A percentile compares a stretch with the other conserved stretches of the same genome.
Conservation (phyloP, 2,888 invertebrate genomes). For the Pseudeuparius sepicola region DNA sequence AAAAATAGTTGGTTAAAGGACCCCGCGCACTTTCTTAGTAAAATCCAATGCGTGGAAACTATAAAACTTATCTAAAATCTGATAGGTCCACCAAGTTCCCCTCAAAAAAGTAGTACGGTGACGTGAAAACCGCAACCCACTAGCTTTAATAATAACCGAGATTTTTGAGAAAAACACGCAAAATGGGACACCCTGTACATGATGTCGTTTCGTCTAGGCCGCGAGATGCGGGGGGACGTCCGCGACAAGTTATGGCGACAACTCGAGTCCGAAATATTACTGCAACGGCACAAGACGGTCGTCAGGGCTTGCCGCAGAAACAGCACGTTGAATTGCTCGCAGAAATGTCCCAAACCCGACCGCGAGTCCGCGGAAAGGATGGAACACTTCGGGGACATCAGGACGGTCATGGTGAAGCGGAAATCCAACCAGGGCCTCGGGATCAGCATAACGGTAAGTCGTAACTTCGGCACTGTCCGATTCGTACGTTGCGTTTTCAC, state of each 20-base stretch:
- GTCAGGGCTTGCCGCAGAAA: constrained; percentile 53
- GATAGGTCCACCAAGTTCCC: too few relatives aligned
- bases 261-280: constrained; percentile 76
- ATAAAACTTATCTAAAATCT: too few relatives aligned
- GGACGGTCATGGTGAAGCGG: constrained; percentile 58
- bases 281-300: constrained; percentile 77
- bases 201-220: constrained; percentile 39
- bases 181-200: too few relatives aligned
- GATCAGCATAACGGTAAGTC: constrained; percentile 68
- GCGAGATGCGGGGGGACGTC: constrained; percentile 70
- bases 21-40: too few relatives aligned
- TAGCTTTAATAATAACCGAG: too few relatives aligned
- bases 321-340: constrained; percentile 32
- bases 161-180: too few relatives aligned
- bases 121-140: too few relatives aligned
- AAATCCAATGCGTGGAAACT: too few relatives aligned
- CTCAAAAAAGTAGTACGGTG: too few relatives aligned
- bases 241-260: constrained; percentile 72
- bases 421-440: constrained; percentile 72
- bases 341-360: constrained; percentile 31
- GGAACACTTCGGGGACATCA: constrained; percentile 44
- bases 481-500: too few relatives aligned
- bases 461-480: too few relatives aligned
- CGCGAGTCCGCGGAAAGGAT: constrained; percentile 29
- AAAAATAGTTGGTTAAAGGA: too few relatives aligned